These are phyloP conservation scores for Vultur gryphus DNA, from an alignment of 2,797 vertebrate genomes.

Conservation along the genomic window DNA sequence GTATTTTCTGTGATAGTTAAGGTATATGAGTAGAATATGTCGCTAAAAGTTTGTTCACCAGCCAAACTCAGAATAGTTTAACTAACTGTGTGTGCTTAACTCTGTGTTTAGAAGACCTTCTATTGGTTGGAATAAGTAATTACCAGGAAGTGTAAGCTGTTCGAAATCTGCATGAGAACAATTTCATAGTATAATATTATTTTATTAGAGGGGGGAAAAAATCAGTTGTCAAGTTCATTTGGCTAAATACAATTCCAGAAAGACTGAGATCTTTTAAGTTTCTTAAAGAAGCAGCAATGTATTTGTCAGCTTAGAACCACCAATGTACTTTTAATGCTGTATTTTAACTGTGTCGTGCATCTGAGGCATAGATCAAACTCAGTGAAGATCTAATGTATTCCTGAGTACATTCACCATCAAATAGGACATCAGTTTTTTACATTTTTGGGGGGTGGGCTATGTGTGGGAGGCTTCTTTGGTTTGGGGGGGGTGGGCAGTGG, in stretches of 20 bases:
- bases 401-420: background rate
- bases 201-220: background rate
- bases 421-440: background rate
- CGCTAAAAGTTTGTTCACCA: background rate
- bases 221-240: background rate
- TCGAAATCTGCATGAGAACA: background rate
- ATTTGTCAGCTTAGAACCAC: background rate
- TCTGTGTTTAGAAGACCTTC: background rate
- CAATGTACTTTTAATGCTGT: background rate
- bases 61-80: background rate
- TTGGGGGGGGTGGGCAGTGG: background rate
- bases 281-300: background rate
- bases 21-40: background rate
- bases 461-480: background rate
- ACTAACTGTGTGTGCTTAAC: background rate
- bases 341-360: background rate
- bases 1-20: background rate
- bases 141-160: background rate
- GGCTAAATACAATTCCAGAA: background rate
- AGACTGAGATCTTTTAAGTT: background rate
- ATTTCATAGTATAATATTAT: background rate
- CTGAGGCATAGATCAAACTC: background rate
- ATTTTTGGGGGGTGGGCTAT: rapidly evolving
- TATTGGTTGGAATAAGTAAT: background rate
- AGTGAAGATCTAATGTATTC: background rate